Base-by-base conservation (phyloP, 1,140 invertebrate genomes). In the Tribolium madens region DNA sequence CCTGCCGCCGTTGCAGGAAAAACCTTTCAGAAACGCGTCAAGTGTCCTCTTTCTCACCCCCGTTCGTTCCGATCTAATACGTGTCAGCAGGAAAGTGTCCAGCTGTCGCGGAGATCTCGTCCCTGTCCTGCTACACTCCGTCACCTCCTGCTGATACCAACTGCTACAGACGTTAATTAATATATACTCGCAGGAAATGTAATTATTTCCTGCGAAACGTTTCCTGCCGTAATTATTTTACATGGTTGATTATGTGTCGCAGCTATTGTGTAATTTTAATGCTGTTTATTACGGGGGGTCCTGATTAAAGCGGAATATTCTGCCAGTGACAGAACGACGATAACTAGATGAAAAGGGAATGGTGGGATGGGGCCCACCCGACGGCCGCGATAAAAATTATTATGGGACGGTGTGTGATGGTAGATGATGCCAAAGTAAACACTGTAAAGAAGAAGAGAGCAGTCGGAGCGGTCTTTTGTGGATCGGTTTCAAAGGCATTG, bases 141-240 rank as follows among this genome's bases (percentile, higher is more conserved):
- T 80, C 80, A 83, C 81, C 83, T 84, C 84, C 84, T 83, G 84
- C 82, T 84, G 83, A 83, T 82, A 79, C 80, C 81, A 81, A 81
- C 84, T 85, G 84, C 81, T 84, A 75, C 79, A 84, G 84, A 85
- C 84, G 82, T 85, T 85, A 84, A 85, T 85, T 85, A 85, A 84
- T 85, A 85, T 84, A 84, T 84, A 84, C 83, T 73, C 52, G 73
- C 80, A 80, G 80, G 81, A 84, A 84, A 83, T 82, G 80, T 82
- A 83, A 83, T 83, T 83, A 82, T 84, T 84, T 82, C 84, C 81
- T 84, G 78, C 75, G 81, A 82, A 81, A 83, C 80, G 73, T 79
- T 81, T 75, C 78, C 78, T 79, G 76, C 75, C 79, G 81, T 83
- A 83, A 83, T 83, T 83, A 82, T 83, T 83, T 83, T 82, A 83